Evolutionary conservation across 2,113 vertebrate species (phyloP).

Genomic region (Corythoichthys intestinalis): DNA sequence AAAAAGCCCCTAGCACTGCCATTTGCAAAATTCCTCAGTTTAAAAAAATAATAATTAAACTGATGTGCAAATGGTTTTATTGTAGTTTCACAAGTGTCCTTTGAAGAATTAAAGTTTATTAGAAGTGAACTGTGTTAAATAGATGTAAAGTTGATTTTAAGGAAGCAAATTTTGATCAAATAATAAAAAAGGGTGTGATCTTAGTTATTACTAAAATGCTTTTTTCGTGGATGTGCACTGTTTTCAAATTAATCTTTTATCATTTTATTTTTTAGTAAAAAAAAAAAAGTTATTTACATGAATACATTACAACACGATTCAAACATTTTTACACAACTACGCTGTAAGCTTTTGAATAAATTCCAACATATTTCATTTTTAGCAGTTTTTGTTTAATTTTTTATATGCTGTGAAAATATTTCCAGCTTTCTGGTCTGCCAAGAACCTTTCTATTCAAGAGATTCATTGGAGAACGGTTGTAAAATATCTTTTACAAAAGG

Average conservation of each 20-base stretch:
- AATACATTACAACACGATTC: too few species aligned
- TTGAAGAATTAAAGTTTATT: neutral
- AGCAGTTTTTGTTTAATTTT: neutral
- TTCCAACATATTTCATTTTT: neutral
- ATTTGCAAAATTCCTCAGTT: neutral
- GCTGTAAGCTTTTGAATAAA: neutral
- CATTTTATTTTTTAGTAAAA: too few species aligned
- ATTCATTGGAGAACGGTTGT: neutral
- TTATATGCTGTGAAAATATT: neutral
- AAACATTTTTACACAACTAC: neutral
- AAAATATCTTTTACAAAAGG: conserved; percentile 7
- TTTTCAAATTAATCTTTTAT: too few species aligned
- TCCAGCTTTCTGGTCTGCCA: neutral
- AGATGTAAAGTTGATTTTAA: neutral
- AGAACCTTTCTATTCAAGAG: neutral
- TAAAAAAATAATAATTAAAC: neutral
- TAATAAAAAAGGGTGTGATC: too few species aligned
- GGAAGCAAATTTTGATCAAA: too few species aligned
- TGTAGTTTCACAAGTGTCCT: neutral
- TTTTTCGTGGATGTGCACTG: too few species aligned
- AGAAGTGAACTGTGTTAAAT: neutral
- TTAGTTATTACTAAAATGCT: too few species aligned
- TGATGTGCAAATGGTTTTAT: neutral
- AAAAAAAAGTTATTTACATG: too few species aligned
- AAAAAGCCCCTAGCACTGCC: neutral